Conservation (phyloP, 2,113 vertebrate genomes). For the Eulacestoma nigropectus region DNA sequence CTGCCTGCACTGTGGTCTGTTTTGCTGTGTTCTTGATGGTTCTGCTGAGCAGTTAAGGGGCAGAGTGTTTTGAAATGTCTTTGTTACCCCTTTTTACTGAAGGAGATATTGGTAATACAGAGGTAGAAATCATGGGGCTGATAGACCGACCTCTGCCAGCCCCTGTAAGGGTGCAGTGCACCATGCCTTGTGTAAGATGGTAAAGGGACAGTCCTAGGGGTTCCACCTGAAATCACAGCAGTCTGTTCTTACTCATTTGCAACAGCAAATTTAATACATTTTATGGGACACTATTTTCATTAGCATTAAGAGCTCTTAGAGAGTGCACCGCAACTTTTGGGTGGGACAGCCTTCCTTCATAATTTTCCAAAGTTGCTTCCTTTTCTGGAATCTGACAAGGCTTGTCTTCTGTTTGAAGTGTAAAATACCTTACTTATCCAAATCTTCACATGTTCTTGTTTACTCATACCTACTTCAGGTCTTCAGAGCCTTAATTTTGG, state of each 20-base stretch:
- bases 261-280: not conserved
- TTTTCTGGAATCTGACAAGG: not conserved
- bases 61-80: not conserved
- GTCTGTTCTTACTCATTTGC: not conserved
- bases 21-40: not conserved
- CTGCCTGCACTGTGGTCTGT: not conserved
- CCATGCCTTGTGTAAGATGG: not conserved
- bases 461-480: not conserved
- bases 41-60: not conserved
- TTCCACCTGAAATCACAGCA: not conserved
- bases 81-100: not conserved
- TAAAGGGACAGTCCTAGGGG: not conserved
- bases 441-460: not conserved
- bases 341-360: not conserved
- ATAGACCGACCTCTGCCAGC: not conserved
- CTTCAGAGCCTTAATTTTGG: not conserved
- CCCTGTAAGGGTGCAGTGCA: rapidly evolving
- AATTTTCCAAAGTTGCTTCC: not conserved
- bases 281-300: not conserved
- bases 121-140: not conserved
- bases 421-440: constrained; percentile 4
- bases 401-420: constrained; percentile 35
- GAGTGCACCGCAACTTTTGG: not conserved
- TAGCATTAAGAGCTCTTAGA: not conserved
- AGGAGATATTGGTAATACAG: not conserved